A percentile compares a stretch with the other conserved stretches of the same genome.
phyloP scores from a whole-genome alignment of 2,113 vertebrate species.

The Scophthalmus maximus region DNA sequence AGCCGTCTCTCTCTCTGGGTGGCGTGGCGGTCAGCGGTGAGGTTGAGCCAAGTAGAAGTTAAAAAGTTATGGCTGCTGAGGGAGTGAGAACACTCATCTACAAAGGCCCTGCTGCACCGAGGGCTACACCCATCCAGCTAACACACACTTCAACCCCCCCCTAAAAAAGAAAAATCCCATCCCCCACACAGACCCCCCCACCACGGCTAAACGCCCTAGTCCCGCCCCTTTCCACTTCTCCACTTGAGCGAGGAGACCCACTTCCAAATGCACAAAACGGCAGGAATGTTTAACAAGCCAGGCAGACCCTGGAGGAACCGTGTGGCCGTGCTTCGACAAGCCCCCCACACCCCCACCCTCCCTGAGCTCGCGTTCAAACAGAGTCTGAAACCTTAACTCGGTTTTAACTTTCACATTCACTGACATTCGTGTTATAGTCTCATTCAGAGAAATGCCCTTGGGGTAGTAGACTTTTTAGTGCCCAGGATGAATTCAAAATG shows the following conservation, averaged over 20 bases:
- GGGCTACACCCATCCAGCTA: slow-evolving; percentile 45
- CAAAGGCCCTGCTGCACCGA: slow-evolving; percentile 45
- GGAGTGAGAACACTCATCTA: slow-evolving; percentile 56
- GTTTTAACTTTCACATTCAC: slow-evolving; percentile 63
- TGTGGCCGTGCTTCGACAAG: slow-evolving; percentile 17
- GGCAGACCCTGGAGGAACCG: slow-evolving; percentile 55
- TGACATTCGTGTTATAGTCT: slow-evolving; percentile 41
- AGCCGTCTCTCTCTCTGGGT: slow-evolving; percentile 23
- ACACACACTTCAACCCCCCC: slow-evolving; percentile 63
- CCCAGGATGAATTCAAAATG: slow-evolving; percentile 70
- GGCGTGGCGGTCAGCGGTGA: slow-evolving; percentile 43
- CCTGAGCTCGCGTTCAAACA: slow-evolving; percentile 35
- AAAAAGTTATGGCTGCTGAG: slow-evolving; percentile 60
- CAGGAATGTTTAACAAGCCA: slow-evolving; percentile 80
- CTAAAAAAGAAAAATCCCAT: slow-evolving; percentile 33
- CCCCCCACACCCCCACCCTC: background rate
- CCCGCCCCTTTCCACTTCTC: slow-evolving; percentile 64
- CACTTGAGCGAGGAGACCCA: slow-evolving; percentile 75
- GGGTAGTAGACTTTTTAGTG: slow-evolving; percentile 62
- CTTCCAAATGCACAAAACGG: slow-evolving; percentile 82
- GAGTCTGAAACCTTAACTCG: slow-evolving; percentile 33
- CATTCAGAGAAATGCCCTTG: slow-evolving; percentile 66
- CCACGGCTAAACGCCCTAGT: slow-evolving; percentile 41
- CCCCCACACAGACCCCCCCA: slow-evolving; percentile 51
- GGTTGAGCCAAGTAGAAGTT: slow-evolving; percentile 23